These are phyloP conservation scores for Chrysomallon squamiferum DNA, from an alignment of 1,140 invertebrate genomes.

Conservation along the genomic window DNA sequence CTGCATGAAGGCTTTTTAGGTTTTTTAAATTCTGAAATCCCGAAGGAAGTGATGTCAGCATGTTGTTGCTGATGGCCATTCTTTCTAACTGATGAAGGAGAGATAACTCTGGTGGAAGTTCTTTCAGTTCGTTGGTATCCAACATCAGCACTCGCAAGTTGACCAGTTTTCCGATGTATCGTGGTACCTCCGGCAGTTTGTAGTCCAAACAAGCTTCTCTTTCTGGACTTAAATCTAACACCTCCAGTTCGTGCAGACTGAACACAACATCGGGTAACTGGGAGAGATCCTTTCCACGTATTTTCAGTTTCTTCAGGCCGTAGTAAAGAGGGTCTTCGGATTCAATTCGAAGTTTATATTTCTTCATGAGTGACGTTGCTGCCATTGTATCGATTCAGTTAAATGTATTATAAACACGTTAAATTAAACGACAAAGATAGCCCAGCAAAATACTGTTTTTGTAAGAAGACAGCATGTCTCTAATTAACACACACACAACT, in stretches of 20 bases:
- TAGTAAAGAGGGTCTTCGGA: constrained; percentile 53
- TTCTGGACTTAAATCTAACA: constrained; percentile 63
- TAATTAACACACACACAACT: no score
- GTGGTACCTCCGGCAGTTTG: constrained; percentile 50
- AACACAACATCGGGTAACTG: constrained; percentile 53
- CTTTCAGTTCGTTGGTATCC: constrained; percentile 61
- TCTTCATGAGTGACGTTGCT: constrained; percentile 7
- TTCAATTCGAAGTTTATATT: constrained; percentile 51
- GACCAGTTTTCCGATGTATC: constrained; percentile 51
- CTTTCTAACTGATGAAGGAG: constrained; percentile 56
- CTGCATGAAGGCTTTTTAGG: constrained; percentile 58
- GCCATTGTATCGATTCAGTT: no score
- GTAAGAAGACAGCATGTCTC: no score
- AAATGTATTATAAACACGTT: no score
- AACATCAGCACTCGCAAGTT: constrained; percentile 58
- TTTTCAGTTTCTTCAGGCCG: constrained; percentile 59
- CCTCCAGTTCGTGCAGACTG: constrained; percentile 57
- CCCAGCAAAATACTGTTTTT: no score
- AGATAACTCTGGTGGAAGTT: constrained; percentile 55
- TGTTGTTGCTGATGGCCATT: constrained; percentile 62
- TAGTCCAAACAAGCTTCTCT: constrained; percentile 59
- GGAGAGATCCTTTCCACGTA: constrained; percentile 52
- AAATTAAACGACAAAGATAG: no score
- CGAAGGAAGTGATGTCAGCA: constrained; percentile 47
- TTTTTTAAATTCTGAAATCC: constrained; percentile 52